phyloP scores from a whole-genome alignment of 2,888 invertebrate species.

The Lamellibrachia satsuma region DNA sequence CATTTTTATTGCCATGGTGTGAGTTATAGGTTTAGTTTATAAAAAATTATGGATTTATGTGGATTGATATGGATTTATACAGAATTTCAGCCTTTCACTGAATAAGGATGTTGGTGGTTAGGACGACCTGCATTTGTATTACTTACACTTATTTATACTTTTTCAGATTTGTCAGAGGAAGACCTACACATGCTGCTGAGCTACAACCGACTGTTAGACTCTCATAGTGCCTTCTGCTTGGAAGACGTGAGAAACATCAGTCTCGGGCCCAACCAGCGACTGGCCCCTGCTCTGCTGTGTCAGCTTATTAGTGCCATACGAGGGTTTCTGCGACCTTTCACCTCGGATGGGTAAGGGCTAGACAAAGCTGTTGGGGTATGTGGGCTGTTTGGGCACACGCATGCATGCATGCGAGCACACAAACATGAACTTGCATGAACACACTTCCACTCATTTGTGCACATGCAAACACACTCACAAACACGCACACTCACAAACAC shows the following conservation, averaged over 20 bases:
- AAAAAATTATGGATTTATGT: too few relatives aligned
- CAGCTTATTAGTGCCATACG: constrained; percentile 51
- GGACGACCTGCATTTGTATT: background rate
- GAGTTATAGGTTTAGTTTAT: too few relatives aligned
- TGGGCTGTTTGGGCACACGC: background rate
- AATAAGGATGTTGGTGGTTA: background rate
- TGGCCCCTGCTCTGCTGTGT: constrained; percentile 50
- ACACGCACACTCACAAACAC: too few relatives aligned
- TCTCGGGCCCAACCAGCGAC: constrained; percentile 41
- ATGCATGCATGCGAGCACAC: background rate
- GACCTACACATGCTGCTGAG: constrained; percentile 55
- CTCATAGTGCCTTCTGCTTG: constrained; percentile 40
- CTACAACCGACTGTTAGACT: constrained; percentile 42
- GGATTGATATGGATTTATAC: too few relatives aligned
- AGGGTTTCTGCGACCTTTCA: constrained; percentile 52
- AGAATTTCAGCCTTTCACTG: too few relatives aligned
- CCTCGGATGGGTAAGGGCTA: constrained; percentile 26
- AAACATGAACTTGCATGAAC: background rate
- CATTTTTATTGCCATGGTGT: too few relatives aligned
- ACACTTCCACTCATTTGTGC: background rate
- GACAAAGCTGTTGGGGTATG: background rate
- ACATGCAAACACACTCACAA: background rate
- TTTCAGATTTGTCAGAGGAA: constrained; percentile 51
- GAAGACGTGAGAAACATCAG: constrained; percentile 47
- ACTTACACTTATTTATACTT: background rate